Evolutionary conservation across 2,113 vertebrate genomes (phyloP), one percentile per base, ranked within the genome.

Genomic region (Upupa epops): DNA sequence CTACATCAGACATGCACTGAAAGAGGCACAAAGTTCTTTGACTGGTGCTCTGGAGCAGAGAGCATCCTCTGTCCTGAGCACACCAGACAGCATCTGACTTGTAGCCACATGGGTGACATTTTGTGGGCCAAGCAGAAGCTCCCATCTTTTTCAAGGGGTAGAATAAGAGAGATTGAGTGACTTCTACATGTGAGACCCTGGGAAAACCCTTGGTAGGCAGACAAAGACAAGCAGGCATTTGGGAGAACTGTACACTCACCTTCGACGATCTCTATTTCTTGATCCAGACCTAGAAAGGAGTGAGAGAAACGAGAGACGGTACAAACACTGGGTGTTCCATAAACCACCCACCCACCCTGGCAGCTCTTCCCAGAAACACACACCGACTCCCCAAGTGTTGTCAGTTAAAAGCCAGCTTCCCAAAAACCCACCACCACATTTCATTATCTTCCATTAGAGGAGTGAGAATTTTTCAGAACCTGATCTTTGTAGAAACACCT

Each of bases 241-340:
- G 28, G 22, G n/a, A 74, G 29, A 86, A 60, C 21, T 64, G 66
- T 3, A 2, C 51, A 91, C 97, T 89, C 92, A 98, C 98, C 98
- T 97, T 93, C 96, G 98, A 37, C 98, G 98, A 92, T 99, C 99
- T 97, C 97, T 97, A 48, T 98, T 99, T 91, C 98, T 98, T 85
- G 99, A 99, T 96, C 97, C 98, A 96, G 99, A 99, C 96, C 98
- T 99, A 80, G n/a, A 96, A 93, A 73, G 59, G 51, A 89, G n/a
- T n/a, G 84, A 46, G 19, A 52, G 58, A 69, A 92, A 45, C 8
- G 2, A 89, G 49, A 89, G 37, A 66, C 92, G 20, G 31, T n/a
- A 45, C 1, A 7, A 71, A 9, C 54, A 69, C 15, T 5, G 22
- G 46, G 9, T 54, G 72, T 65, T 84, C 22, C 64, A 0, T 1